phyloP scores from a whole-genome alignment of 2,113 vertebrate species.

The Fulmarus glacialis region DNA sequence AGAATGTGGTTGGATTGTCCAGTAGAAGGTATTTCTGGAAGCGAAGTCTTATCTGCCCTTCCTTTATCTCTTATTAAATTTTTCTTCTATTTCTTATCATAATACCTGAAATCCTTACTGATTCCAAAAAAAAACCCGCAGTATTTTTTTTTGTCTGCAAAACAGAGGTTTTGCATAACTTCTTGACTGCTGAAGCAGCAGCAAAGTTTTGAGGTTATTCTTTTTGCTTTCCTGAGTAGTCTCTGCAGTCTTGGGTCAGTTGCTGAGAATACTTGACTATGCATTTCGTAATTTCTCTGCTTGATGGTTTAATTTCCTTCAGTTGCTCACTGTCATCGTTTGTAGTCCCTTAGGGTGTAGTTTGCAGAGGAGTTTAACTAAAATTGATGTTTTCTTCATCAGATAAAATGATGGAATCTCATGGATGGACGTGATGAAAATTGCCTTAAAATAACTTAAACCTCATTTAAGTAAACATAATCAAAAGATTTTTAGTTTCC shows the following conservation, averaged over 20 bases:
- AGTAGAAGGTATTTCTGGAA: not conserved
- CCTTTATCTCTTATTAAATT: not conserved
- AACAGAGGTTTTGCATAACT: not conserved
- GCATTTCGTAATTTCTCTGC: not conserved
- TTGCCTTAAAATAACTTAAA: not conserved
- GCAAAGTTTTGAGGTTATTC: not conserved
- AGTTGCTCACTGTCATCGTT: not conserved
- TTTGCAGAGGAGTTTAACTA: not conserved
- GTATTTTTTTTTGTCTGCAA: not conserved
- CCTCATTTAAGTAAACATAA: not conserved
- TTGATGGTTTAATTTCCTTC: not conserved
- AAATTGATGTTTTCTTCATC: not conserved
- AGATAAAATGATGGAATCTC: not conserved
- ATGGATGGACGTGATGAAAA: not conserved
- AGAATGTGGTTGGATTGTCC: not conserved
- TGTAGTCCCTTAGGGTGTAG: not conserved
- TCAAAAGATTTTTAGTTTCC: not conserved
- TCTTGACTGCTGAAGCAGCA: not conserved
- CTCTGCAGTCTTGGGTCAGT: not conserved
- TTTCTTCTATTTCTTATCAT: not conserved
- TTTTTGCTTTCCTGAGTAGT: not conserved
- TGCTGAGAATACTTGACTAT: not conserved
- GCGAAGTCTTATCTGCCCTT: not conserved
- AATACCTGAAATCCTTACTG: not conserved
- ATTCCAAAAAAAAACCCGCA: not conserved